These are phyloP conservation scores for Sussaba pulchella DNA, from an alignment of 2,888 invertebrate species.

Conservation along the genomic window DNA sequence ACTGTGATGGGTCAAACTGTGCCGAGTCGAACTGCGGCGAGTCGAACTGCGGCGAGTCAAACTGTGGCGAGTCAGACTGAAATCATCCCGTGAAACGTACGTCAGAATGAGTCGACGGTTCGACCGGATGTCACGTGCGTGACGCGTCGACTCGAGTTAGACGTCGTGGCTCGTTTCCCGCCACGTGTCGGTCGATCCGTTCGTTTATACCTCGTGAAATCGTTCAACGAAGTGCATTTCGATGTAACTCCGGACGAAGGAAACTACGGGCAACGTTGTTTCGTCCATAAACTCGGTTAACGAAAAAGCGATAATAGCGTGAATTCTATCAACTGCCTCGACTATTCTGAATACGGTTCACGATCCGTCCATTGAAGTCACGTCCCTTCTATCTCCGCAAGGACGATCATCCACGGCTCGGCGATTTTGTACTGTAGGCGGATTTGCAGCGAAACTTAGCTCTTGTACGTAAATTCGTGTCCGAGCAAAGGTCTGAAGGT, in stretches of 20 bases:
- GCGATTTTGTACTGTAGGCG: too few species aligned
- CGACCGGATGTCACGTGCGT: slow-evolving; percentile 47
- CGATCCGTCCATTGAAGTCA: background rate
- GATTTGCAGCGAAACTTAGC: too few species aligned
- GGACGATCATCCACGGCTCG: background rate
- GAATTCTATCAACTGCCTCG: slow-evolving; percentile 8
- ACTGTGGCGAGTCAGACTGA: too few species aligned
- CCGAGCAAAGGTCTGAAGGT: background rate
- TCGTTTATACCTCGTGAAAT: background rate
- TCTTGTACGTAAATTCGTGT: too few species aligned
- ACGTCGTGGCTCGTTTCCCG: slow-evolving; percentile 20
- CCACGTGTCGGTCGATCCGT: slow-evolving; percentile 41
- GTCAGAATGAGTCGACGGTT: slow-evolving; percentile 13
- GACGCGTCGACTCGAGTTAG: slow-evolving; percentile 31
- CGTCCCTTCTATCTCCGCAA: background rate
- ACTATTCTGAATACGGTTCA: slow-evolving; percentile 5
- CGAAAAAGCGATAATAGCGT: slow-evolving; percentile 17
- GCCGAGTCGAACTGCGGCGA: too few species aligned
- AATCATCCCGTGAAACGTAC: background rate
- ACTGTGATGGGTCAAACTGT: too few species aligned
- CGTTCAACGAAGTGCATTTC: slow-evolving; percentile 49
- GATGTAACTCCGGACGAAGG: slow-evolving; percentile 43
- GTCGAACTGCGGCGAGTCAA: too few species aligned
- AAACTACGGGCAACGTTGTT: slow-evolving; percentile 11
- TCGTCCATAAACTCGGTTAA: slow-evolving; percentile 36